Conservation (phyloP, 2,113 vertebrate species). For the Zosterops lateralis region DNA sequence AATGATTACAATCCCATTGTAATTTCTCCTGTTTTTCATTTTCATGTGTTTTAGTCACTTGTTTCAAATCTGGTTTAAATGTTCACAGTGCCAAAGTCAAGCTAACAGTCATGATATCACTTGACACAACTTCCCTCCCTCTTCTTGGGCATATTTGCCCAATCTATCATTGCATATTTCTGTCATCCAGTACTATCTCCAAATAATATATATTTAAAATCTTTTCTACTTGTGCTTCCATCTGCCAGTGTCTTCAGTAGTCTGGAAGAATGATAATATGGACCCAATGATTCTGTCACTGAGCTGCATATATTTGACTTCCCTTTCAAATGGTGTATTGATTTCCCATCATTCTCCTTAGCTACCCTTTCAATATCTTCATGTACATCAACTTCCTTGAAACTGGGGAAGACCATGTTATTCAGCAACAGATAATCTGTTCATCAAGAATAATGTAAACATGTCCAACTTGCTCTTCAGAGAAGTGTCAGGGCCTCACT, state of each 20-base stretch:
- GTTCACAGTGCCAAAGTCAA: background rate
- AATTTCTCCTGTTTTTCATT: background rate
- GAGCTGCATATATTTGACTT: background rate
- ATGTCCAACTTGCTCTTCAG: background rate
- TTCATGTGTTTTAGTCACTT: background rate
- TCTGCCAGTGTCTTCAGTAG: background rate
- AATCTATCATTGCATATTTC: background rate
- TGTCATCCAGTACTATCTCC: background rate
- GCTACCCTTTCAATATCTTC: background rate
- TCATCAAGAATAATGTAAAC: background rate
- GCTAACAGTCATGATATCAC: background rate
- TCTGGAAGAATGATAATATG: background rate
- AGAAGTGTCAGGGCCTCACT: background rate
- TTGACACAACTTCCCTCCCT: background rate
- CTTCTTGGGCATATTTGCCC: background rate
- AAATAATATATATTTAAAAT: background rate
- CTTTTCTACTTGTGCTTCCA: background rate
- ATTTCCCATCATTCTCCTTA: background rate
- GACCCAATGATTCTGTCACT: background rate
- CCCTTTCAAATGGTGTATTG: background rate
- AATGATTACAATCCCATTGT: background rate
- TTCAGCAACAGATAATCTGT: background rate
- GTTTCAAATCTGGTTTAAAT: background rate
- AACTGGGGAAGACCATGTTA: background rate
- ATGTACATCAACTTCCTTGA: background rate